Evolutionary conservation across 2,888 invertebrate genomes (phyloP).

Genomic region (Rambutsinella grinnellia): DNA sequence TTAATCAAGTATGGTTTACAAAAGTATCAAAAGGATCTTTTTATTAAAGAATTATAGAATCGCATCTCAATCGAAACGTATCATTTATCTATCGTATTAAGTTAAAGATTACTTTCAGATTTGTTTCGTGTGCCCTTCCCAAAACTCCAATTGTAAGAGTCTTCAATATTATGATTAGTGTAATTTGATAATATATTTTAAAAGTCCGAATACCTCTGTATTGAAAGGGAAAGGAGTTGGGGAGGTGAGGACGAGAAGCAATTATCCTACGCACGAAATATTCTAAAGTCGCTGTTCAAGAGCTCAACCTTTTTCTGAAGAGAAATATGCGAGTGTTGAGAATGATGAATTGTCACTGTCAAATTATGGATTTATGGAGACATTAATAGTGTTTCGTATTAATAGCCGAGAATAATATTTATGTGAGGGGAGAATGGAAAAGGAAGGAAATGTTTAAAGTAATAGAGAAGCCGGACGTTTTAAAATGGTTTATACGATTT

Average conservation of each 20-base stretch:
- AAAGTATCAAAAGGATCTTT: not conserved
- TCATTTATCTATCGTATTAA: not conserved
- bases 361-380: not conserved
- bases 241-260: not conserved
- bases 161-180: constrained; percentile 35
- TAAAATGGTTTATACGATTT: not conserved
- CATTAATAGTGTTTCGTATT: not conserved
- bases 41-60: not conserved
- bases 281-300: no score
- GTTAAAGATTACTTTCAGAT: not conserved
- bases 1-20: not conserved
- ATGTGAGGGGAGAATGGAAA: not conserved
- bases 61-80: not conserved
- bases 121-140: not conserved
- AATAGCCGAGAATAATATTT: not conserved
- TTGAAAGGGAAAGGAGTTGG: constrained; percentile 40
- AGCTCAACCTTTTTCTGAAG: not conserved
- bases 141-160: not conserved
- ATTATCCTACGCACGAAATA: not conserved
- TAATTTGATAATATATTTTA: constrained; percentile 41
- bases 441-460: not conserved
- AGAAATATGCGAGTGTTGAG: not conserved
- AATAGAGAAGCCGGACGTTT: not conserved
- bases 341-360: not conserved
- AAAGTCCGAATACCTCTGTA: not conserved